Evolutionary conservation across 2,113 vertebrate genomes (phyloP), one percentile per base, ranked within the genome.

Genomic region (Coregonus clupeaformis): DNA sequence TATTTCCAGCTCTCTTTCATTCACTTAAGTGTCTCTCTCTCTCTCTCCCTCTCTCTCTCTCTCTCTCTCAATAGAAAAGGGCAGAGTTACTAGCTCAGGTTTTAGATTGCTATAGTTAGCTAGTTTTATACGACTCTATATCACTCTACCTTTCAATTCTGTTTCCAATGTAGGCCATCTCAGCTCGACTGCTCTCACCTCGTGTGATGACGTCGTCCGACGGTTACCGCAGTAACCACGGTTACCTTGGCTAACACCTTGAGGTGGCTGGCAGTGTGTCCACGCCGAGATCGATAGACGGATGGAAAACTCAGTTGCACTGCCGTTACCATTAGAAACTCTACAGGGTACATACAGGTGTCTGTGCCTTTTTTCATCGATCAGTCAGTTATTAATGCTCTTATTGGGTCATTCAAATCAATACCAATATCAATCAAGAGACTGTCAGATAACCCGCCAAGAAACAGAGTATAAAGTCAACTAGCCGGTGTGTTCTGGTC

Each of bases 61-160:
- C 22, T 77, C 76, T 80, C 68, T 45, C 57, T 14, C 30, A 0
- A 18, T 32, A 13, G 67, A 18, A 65, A 75, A 82, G 77, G 74
- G 71, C 76, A 45, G 9, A 55, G 63, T 22, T 3, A 69, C 66
- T 25, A 80, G 80, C 87, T 84, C 83, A 77, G 76, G 86, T 89
- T 71, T 55, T 42, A 36, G 14, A 30, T 65, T 12, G 24, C 22
- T 57, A 55, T 49, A 49, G 27, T 68, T 42, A 20, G 30, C 42
- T 29, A 22, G 69, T 49, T 64, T 16, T 45, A 24, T 73, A 78
- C 83, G 11, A 45, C 36, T 27, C 52, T 24, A 22, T 45, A 29
- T 29, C 74, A 22, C 68, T 6, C 68, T 16, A 25, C 27, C 25
- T 16, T 3, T 13, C 62, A 6, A 16, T 64, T 12, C 62, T 14